A percentile compares a stretch with the other conserved stretches of the same genome.
These are phyloP conservation scores for Poeciliopsis infans DNA, from an alignment of 2,797 vertebrate genomes.

Conservation along the genomic window DNA sequence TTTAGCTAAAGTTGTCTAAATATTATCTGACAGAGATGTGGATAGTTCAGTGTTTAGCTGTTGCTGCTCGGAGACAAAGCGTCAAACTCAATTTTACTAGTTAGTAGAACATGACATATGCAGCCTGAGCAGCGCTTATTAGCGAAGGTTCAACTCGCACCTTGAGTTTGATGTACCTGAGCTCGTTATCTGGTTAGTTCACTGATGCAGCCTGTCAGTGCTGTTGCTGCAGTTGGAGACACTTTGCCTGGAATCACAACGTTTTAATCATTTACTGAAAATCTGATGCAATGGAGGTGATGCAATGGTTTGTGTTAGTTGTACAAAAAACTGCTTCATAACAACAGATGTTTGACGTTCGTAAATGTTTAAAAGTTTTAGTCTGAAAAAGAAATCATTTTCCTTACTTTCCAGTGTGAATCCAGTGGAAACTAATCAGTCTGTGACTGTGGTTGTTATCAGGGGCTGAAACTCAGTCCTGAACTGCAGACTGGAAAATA, in stretches of 20 bases:
- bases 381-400: background rate
- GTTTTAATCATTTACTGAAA: background rate
- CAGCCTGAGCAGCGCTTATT: background rate
- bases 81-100: background rate
- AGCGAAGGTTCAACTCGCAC: background rate
- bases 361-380: background rate
- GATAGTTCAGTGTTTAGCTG: background rate
- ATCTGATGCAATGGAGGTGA: background rate
- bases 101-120: background rate
- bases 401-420: background rate
- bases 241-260: no score
- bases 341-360: background rate
- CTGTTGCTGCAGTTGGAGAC: background rate
- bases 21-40: background rate
- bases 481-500: background rate
- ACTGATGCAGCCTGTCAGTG: background rate
- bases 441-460: background rate
- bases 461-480: background rate
- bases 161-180: background rate
- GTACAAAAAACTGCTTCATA: background rate
- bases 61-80: background rate
- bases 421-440: background rate
- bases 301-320: background rate
- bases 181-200: background rate
- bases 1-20: background rate